Conservation (phyloP, 1,140 invertebrate genomes). For the Cephus cinctus region DNA sequence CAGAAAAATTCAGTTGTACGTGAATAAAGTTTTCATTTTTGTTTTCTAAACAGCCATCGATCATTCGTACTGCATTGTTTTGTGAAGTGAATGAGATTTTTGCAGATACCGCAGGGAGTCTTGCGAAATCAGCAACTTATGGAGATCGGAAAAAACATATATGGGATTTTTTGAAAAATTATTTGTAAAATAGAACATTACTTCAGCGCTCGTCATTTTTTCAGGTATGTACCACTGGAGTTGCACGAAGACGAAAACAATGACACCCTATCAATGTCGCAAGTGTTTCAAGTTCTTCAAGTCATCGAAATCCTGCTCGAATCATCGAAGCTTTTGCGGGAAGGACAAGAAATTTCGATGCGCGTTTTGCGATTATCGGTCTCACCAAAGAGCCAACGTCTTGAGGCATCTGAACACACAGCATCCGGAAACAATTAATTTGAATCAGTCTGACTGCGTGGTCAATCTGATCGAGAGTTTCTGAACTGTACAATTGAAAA, state of each 20-base stretch:
- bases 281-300: constrained; percentile 34
- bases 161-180: too few species aligned
- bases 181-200: too few species aligned
- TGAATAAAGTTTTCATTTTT: not conserved
- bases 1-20: too few species aligned
- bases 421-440: too few species aligned
- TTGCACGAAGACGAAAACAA: not conserved
- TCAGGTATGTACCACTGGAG: constrained; percentile 25
- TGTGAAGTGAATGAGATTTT: too few species aligned
- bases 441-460: too few species aligned
- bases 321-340: constrained; percentile 42
- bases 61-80: constrained; percentile 28
- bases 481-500: too few species aligned
- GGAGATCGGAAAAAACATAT: too few species aligned
- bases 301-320: constrained; percentile 18
- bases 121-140: too few species aligned
- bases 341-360: constrained; percentile 56
- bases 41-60: not conserved
- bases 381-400: constrained; percentile 55
- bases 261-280: constrained; percentile 25
- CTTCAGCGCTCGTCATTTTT: too few species aligned
- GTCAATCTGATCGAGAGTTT: too few species aligned
- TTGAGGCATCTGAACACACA: constrained; percentile 48
- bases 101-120: too few species aligned
- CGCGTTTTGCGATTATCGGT: constrained; percentile 48